Evolutionary conservation across 2,113 vertebrate genomes (phyloP).

Genomic region (Hyla sarda): DNA sequence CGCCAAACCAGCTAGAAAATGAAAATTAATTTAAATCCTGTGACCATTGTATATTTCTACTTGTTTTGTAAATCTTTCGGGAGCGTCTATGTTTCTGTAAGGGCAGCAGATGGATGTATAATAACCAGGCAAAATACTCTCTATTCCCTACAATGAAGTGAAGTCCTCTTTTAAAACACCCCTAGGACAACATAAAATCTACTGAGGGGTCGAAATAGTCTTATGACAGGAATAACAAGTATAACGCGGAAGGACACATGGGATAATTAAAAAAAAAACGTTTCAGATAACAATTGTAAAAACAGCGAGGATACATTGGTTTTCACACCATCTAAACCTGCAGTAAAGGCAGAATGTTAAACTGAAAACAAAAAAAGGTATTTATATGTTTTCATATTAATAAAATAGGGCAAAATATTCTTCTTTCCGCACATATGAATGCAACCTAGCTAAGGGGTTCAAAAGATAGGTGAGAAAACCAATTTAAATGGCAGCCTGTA

Average conservation of each 20-base stretch:
- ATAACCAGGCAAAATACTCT: constrained; percentile 42
- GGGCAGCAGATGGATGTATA: constrained; percentile 52
- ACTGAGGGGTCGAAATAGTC: constrained; percentile 28
- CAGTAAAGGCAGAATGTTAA: neutral
- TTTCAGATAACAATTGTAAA: neutral
- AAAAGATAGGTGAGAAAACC: no score
- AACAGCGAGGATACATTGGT: constrained; percentile 21
- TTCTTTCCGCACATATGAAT: neutral
- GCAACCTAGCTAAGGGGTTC: no score
- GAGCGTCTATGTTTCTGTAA: constrained; percentile 43
- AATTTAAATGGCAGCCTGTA: no score
- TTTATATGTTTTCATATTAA: neutral
- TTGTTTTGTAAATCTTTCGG: constrained; percentile 53
- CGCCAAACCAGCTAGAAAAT: constrained; percentile 39
- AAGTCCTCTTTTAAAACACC: constrained; percentile 43
- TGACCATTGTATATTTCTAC: constrained; percentile 31
- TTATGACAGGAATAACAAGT: constrained; percentile 31
- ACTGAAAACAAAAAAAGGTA: neutral
- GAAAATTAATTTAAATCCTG: constrained; percentile 60
- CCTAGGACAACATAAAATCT: constrained; percentile 35
- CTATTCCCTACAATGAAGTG: constrained; percentile 43
- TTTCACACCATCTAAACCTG: constrained; percentile 8
- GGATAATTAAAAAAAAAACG: constrained; percentile 16
- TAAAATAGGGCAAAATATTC: neutral
- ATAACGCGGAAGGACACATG: constrained; percentile 16